Conservation (phyloP, 2,113 vertebrate genomes). For the Chauna torquata region DNA sequence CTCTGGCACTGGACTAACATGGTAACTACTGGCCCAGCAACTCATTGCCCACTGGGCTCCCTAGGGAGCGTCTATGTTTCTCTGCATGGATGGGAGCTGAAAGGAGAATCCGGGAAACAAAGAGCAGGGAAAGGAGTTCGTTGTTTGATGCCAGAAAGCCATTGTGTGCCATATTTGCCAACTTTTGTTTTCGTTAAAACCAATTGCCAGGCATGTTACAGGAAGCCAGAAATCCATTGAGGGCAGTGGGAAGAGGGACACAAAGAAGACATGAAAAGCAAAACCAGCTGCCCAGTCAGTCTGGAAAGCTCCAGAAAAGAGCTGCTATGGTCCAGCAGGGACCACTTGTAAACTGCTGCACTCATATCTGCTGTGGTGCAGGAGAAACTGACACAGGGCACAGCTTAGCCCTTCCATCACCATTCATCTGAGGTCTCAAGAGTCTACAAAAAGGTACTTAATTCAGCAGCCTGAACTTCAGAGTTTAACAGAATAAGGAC, state of each 20-base stretch:
- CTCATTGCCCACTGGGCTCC: rapidly evolving
- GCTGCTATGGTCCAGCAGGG: background rate
- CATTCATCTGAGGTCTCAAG: background rate
- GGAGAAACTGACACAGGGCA: background rate
- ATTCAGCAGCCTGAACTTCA: background rate
- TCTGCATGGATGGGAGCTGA: background rate
- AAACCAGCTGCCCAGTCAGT: background rate
- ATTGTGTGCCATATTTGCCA: background rate
- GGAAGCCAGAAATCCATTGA: background rate
- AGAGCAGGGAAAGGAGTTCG: background rate
- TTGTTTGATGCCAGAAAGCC: background rate
- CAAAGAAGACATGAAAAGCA: background rate
- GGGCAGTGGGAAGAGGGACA: background rate
- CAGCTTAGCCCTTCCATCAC: background rate
- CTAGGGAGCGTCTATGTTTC: background rate
- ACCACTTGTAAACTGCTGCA: background rate
- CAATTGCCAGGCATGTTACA: background rate
- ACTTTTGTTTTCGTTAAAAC: background rate
- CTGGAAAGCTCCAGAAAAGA: background rate
- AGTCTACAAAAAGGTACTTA: background rate
- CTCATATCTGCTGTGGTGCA: background rate
- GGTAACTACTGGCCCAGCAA: background rate
- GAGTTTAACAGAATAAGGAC: background rate
- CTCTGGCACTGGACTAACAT: background rate
- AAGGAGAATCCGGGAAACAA: background rate